phyloP scores from a whole-genome alignment of 2,113 vertebrate genomes.

The Mesocricetus auratus region DNA sequence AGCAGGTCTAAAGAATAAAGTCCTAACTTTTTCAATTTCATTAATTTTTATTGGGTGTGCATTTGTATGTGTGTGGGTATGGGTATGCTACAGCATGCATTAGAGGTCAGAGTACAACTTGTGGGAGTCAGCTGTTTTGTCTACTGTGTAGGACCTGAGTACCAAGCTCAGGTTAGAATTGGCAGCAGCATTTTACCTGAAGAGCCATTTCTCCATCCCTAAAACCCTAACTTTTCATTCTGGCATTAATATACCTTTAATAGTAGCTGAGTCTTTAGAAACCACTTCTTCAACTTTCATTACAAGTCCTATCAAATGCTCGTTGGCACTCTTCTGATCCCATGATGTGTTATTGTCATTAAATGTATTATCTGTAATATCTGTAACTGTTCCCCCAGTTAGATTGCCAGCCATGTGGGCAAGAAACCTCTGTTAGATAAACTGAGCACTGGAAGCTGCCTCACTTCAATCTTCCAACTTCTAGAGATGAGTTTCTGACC shows the following conservation, averaged over 20 bases:
- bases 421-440: neutral
- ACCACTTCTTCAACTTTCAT: neutral
- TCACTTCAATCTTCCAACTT: neutral
- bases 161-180: neutral
- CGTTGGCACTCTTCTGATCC: neutral
- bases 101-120: neutral
- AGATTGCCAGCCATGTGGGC: neutral
- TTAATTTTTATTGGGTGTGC: neutral
- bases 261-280: neutral
- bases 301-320: neutral
- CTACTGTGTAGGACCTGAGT: neutral
- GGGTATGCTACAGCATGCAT: neutral
- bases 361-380: neutral
- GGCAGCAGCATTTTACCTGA: no score
- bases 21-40: neutral
- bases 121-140: neutral
- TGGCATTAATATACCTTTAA: neutral
- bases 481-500: neutral
- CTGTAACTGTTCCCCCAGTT: neutral
- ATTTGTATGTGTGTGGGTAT: neutral
- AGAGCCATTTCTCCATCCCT: neutral
- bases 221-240: neutral
- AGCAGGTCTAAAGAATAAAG: neutral
- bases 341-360: neutral
- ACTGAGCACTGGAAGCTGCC: neutral